phyloP scores from a whole-genome alignment of 2,888 invertebrate species.

The Spicauda simplicius region DNA sequence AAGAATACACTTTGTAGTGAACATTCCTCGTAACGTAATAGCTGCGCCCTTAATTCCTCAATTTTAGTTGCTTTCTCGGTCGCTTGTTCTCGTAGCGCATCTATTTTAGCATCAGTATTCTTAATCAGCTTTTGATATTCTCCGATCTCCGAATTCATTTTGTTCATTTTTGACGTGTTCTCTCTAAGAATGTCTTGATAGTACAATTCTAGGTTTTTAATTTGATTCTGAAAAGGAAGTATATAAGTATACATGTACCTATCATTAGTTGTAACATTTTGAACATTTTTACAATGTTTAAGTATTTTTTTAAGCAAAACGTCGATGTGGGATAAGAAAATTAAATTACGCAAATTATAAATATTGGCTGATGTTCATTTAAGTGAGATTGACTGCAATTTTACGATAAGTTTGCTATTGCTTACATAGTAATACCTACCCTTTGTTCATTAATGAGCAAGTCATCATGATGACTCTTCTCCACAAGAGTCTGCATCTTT shows the following conservation, averaged over 20 bases:
- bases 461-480: constrained; percentile 87
- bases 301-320: too few species aligned
- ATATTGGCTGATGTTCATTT: neutral
- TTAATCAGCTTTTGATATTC: constrained; percentile 72
- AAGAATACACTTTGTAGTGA: constrained; percentile 79
- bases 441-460: constrained; percentile 86
- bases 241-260: neutral
- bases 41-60: constrained; percentile 73
- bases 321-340: too few species aligned
- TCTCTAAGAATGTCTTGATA: constrained; percentile 81
- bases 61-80: constrained; percentile 76
- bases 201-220: constrained; percentile 71
- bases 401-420: neutral
- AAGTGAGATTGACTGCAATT: neutral
- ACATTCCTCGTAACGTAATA: constrained; percentile 75
- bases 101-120: constrained; percentile 79
- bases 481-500: constrained; percentile 85
- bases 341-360: too few species aligned
- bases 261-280: too few species aligned
- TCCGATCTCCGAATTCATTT: constrained; percentile 68
- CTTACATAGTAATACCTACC: constrained; percentile 54
- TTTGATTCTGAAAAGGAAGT: constrained; percentile 72
- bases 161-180: constrained; percentile 77
- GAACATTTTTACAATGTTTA: too few species aligned
- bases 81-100: constrained; percentile 75